Evolutionary conservation across 2,888 invertebrate species (phyloP).

Genomic region (Sylvicola cinctus): DNA sequence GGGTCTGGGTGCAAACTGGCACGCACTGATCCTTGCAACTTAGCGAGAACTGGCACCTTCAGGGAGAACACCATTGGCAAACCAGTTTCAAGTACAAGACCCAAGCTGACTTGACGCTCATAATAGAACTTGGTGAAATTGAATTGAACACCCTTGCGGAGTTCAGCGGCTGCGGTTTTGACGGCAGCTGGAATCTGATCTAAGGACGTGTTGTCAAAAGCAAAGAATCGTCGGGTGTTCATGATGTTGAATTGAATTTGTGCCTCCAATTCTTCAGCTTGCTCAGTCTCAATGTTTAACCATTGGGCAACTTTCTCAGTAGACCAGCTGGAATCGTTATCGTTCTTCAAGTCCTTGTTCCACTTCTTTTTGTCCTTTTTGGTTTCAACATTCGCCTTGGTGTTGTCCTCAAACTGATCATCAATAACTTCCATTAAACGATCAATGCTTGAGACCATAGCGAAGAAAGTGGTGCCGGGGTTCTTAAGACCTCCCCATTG

Average conservation of each 20-base stretch:
- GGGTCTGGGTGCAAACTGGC: conserved; percentile 16
- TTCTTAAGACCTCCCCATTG: too few relatives aligned
- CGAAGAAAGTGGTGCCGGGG: conserved; percentile 11
- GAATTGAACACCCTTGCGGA: conserved; percentile 28
- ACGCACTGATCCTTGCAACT: conserved; percentile 28
- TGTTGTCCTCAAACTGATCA: conserved; percentile 16
- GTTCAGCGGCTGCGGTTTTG: conserved; percentile 19
- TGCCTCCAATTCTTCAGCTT: conserved; percentile 35
- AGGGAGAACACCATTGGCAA: conserved; percentile 44
- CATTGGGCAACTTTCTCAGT: conserved; percentile 34
- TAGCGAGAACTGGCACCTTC: conserved; percentile 34
- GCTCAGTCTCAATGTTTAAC: conserved; percentile 32
- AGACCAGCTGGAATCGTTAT: conserved; percentile 18
- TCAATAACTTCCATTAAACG: conserved; percentile 15
- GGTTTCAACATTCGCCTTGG: too few relatives aligned
- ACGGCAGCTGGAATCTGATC: conserved; percentile 25
- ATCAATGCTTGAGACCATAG: conserved; percentile 26
- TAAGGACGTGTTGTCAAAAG: conserved; percentile 33
- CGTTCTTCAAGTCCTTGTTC: background rate
- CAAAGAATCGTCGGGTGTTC: conserved; percentile 27
- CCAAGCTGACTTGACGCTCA: conserved; percentile 34
- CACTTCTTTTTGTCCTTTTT: conserved; percentile 2
- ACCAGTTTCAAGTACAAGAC: conserved; percentile 50
- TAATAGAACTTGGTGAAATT: conserved; percentile 39
- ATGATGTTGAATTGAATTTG: conserved; percentile 25